Conservation (phyloP, 2,888 invertebrate species). For the Camponotus fellah region DNA sequence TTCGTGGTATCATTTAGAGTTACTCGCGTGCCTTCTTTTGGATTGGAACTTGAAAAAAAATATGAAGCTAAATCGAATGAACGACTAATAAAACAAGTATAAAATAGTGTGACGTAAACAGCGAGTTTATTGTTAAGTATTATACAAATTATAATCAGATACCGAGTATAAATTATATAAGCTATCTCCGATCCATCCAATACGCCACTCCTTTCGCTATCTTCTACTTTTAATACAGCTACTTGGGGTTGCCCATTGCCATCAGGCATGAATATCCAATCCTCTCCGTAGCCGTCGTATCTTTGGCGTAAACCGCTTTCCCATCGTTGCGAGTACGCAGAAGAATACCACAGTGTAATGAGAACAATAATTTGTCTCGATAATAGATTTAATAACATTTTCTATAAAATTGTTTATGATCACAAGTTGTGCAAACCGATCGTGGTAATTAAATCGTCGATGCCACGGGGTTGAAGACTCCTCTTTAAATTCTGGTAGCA, state of each 20-base stretch:
- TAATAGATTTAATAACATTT: constrained; percentile 17
- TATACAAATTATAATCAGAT: constrained; percentile 42
- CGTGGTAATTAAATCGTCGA: constrained; percentile 24
- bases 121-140: neutral
- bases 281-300: constrained; percentile 84
- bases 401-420: neutral
- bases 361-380: constrained; percentile 17
- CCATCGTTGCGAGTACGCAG: constrained; percentile 58
- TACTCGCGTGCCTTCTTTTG: constrained; percentile 78
- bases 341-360: constrained; percentile 3
- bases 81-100: neutral
- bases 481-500: constrained; percentile 77
- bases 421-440: neutral
- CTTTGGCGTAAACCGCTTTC: constrained; percentile 79
- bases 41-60: constrained; percentile 74
- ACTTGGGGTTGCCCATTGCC: constrained; percentile 84
- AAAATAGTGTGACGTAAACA: neutral
- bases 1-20: constrained; percentile 74
- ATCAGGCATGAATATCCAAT: constrained; percentile 86
- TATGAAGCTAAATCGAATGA: constrained; percentile 12
- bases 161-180: constrained; percentile 83
- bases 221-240: constrained; percentile 81
- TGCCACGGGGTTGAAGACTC: constrained; percentile 16
- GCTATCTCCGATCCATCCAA: constrained; percentile 77
- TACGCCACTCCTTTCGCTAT: constrained; percentile 73